Base-by-base conservation (phyloP, 2,797 vertebrate genomes). In the Coilia nasus region DNA sequence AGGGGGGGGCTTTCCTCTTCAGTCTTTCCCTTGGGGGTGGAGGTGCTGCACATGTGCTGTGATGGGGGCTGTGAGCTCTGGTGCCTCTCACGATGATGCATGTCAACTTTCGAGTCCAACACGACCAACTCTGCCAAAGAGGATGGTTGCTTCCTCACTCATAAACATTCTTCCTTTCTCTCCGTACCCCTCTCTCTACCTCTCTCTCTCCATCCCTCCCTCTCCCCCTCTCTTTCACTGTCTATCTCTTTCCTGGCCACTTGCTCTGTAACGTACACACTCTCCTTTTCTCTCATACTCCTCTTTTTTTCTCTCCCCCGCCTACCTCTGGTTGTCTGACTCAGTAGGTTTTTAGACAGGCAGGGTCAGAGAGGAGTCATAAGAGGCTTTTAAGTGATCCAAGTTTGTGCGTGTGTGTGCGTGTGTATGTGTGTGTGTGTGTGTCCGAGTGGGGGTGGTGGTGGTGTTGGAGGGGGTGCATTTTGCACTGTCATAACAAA, bases 31-130 rank as follows among this genome's bases (percentile, higher is more conserved):
- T 41, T 3, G 50, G 7, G 50, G 7, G 50, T 54, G 50, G 71
- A 64, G 71, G 64, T 35, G 28, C 82, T 87, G 81, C 46, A 86
- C 75, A 87, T 82, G 71, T 85, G 47, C 54, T 59, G 44, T n/a
- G 86, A 82, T 14, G 15, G 28, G 9, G 31, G 17, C 17, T 10
- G 71, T 41, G 35, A 78, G 71, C 35, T n/a, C 54, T 82, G 54
- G 46, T 46, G 9, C 46, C 54, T 59, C 44, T 75, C 78, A 81
- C 23, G 31, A 11, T 3, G 50, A 57, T 21, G 83, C 64, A 25
- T 17, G 50, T 44, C 4, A 60, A 80, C 83, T 81, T 47, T 64
- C 82, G 31, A 7, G 23, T 11, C 19, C 64, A 47, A 46, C 7
- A 21, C n/a, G 17, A 44, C 71, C 35, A 78, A 44, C 31, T 21